phyloP scores from a whole-genome alignment of 2,797 vertebrate species.

The Tenualosa ilisha region DNA sequence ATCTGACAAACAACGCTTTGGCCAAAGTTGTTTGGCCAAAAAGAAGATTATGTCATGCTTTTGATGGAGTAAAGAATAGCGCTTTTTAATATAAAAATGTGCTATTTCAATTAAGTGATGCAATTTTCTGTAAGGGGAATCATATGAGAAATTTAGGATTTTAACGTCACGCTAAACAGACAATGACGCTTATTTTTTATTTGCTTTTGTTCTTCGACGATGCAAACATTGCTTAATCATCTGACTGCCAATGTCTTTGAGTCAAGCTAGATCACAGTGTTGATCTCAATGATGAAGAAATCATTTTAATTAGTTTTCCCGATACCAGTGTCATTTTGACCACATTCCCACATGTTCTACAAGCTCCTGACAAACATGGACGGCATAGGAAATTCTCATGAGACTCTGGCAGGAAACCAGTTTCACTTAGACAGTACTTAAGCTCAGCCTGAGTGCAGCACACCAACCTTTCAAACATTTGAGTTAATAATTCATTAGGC shows the following conservation, averaged over 20 bases:
- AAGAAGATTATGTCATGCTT: slow-evolving; percentile 2
- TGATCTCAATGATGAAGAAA: too few relatives aligned
- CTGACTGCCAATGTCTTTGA: too few relatives aligned
- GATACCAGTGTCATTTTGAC: not conserved
- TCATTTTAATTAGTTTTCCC: too few relatives aligned
- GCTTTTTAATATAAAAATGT: not conserved
- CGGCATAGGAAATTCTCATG: not conserved
- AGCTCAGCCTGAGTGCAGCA: not conserved
- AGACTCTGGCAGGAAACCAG: not conserved
- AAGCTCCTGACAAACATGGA: not conserved
- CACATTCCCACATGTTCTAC: not conserved
- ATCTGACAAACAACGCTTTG: not conserved
- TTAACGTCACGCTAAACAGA: not conserved
- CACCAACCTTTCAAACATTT: not conserved
- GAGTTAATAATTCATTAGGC: slow-evolving; percentile 11
- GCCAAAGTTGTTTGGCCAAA: not conserved
- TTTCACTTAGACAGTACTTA: slow-evolving; percentile 19
- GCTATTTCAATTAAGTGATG: not conserved
- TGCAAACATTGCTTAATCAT: too few relatives aligned
- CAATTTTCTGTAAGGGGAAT: not conserved
- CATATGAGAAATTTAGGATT: not conserved
- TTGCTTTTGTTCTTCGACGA: not conserved
- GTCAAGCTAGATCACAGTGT: too few relatives aligned
- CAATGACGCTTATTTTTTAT: not conserved
- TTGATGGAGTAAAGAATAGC: not conserved